These are phyloP conservation scores for Venustoraphidia nigricollis DNA, from an alignment of 2,888 invertebrate species.

Conservation along the genomic window DNA sequence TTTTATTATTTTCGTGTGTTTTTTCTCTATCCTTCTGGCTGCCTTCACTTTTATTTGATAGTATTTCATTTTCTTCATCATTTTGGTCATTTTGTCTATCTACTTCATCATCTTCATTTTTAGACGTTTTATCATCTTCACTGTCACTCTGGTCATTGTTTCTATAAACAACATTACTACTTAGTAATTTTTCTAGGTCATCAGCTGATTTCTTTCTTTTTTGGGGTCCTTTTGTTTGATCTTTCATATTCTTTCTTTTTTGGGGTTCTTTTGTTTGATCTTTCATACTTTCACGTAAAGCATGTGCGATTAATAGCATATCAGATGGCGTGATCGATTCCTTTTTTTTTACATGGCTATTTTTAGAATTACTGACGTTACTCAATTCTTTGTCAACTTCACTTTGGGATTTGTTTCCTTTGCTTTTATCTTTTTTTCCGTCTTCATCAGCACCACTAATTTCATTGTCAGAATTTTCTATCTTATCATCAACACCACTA, in stretches of 20 bases:
- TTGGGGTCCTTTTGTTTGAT: conserved; percentile 9
- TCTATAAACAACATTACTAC: conserved; percentile 3
- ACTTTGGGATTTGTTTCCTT: too few relatives aligned
- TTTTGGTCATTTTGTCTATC: background rate
- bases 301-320: conserved; percentile 6
- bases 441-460: background rate
- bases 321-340: background rate
- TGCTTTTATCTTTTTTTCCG: background rate
- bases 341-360: too few relatives aligned
- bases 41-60: too few relatives aligned
- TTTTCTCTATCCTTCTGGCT: background rate
- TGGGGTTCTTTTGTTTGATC: conserved; percentile 1
- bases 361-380: too few relatives aligned
- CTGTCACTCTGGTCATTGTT: background rate
- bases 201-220: conserved; percentile 13
- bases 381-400: too few relatives aligned
- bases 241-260: conserved; percentile 8
- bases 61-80: too few relatives aligned
- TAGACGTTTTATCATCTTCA: background rate
- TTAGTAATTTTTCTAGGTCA: conserved; percentile 3
- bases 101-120: conserved; percentile 1
- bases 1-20: background rate
- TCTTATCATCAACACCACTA: too few relatives aligned
- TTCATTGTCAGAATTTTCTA: too few relatives aligned
- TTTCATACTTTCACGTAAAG: conserved; percentile 2